A percentile compares a stretch with the other conserved stretches of the same genome.
phyloP scores from a whole-genome alignment of 2,113 vertebrate genomes.

The Oreochromis niloticus region DNA sequence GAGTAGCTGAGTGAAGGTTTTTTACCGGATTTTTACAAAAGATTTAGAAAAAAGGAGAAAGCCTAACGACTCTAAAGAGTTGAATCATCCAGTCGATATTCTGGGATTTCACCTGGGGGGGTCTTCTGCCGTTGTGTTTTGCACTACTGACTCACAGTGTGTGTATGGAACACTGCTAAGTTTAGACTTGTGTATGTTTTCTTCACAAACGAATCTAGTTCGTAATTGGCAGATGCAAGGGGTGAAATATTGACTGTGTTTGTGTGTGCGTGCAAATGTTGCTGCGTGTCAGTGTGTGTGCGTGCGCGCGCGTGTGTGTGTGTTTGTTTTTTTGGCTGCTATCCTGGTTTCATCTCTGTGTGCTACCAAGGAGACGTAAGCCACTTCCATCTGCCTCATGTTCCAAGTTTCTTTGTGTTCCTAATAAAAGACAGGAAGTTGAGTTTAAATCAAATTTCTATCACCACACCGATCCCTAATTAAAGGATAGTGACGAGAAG shows the following conservation, averaged over 20 bases:
- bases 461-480: slow-evolving; percentile 32
- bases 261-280: background rate
- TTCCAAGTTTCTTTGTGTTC: slow-evolving; percentile 69
- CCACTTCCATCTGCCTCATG: slow-evolving; percentile 75
- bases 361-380: slow-evolving; percentile 75
- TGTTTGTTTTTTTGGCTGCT: slow-evolving; percentile 59
- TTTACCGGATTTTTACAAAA: slow-evolving; percentile 42
- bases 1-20: slow-evolving; percentile 31
- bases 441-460: slow-evolving; percentile 52
- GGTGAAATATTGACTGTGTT: slow-evolving; percentile 60
- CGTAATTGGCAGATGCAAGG: slow-evolving; percentile 67
- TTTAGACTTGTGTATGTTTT: slow-evolving; percentile 66
- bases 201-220: slow-evolving; percentile 59
- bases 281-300: background rate
- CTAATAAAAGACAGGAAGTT: slow-evolving; percentile 70
- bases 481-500: slow-evolving; percentile 13
- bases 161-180: slow-evolving; percentile 64
- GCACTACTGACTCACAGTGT: slow-evolving; percentile 63
- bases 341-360: slow-evolving; percentile 69
- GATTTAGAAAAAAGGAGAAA: slow-evolving; percentile 10
- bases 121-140: slow-evolving; percentile 57
- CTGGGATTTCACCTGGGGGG: slow-evolving; percentile 67
- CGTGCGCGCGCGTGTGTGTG: background rate
- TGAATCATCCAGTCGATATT: slow-evolving; percentile 67
- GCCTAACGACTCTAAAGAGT: slow-evolving; percentile 49